Evolutionary conservation across 2,888 invertebrate genomes (phyloP), one percentile per base, ranked within the genome.

Genomic region (Chrysomela aeneicollis): DNA sequence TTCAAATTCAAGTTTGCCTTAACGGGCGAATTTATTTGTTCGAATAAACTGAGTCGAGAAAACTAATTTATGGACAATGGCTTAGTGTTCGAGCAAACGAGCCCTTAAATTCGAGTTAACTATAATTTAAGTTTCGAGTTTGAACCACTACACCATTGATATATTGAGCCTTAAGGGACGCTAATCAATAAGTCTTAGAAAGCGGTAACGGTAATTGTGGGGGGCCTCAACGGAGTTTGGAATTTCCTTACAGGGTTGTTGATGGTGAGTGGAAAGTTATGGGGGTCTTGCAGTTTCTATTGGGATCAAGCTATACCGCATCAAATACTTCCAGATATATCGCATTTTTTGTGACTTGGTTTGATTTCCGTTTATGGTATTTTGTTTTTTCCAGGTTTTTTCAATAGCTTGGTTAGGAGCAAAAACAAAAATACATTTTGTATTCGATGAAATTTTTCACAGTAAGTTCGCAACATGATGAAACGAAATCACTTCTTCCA

Each of bases 121-220:
- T 62, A 61, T 64, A 67, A 67, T 67, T 67, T 67, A 67, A 67
- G 67, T 67, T 67, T 62, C 61, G 60, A 61, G 67, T 58, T 67
- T 54, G 50, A 64, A 64, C 59, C 59, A 55, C 62, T 59, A 61
- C 64, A 67, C 67, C 64, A 67, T 64, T 67, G 67, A 67, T 64
- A 67, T 67, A 67, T 67, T 67, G 59, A 64, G 64, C 67, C 67
- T 53, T 67, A 26, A 59, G 61, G 64, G 67, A 57, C 61, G 64
- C 67, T 64, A 61, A 67, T 67, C 67, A 67, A 67, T 67, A 67
- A 57, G 67, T 67, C 63, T 67, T 62, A 58, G 64, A 61, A 61
- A 61, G 64, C 51, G 64, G 64, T 61, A 63, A 59, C 37, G 63
- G 67, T 67, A 67, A 57, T 57, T 47, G 57, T 47, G 18, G 57